These are phyloP conservation scores for Arrhamphus sclerolepis DNA, from an alignment of 2,797 vertebrate genomes.

Conservation along the genomic window DNA sequence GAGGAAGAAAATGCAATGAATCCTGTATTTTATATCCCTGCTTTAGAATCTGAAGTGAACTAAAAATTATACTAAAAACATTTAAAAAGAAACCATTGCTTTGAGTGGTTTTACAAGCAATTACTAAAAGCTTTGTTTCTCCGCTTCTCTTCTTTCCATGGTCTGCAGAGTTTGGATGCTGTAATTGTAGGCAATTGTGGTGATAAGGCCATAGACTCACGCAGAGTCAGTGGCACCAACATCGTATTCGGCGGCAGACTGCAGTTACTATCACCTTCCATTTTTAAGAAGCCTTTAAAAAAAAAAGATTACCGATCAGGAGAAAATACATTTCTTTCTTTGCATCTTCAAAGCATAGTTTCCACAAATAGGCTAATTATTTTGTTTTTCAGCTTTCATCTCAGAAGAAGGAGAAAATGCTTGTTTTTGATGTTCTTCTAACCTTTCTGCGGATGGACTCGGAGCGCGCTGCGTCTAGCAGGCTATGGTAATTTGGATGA, in stretches of 20 bases:
- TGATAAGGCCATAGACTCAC: slow-evolving; percentile 62
- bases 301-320: slow-evolving; percentile 63
- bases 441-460: slow-evolving; percentile 59
- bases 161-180: slow-evolving; percentile 41
- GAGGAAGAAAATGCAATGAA: too few relatives aligned
- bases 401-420: slow-evolving; percentile 51
- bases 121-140: slow-evolving; percentile 38
- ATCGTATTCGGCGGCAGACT: slow-evolving; percentile 33
- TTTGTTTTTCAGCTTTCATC: slow-evolving; percentile 75
- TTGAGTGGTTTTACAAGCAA: slow-evolving; percentile 15
- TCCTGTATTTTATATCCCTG: too few relatives aligned
- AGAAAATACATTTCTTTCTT: slow-evolving; percentile 58
- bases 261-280: slow-evolving; percentile 46
- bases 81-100: slow-evolving; percentile 16
- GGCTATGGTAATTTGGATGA: slow-evolving; percentile 65
- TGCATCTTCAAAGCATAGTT: slow-evolving; percentile 74
- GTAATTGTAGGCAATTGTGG: slow-evolving; percentile 68
- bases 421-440: slow-evolving; percentile 74
- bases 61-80: not conserved
- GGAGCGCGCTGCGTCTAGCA: slow-evolving; percentile 47
- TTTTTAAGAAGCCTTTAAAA: slow-evolving; percentile 47
- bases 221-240: slow-evolving; percentile 57
- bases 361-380: slow-evolving; percentile 75
- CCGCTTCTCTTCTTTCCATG: slow-evolving; percentile 41
- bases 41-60: too few relatives aligned